Evolutionary conservation across 1,140 invertebrate species (phyloP).

Genomic region (Drosophila pandora): DNA sequence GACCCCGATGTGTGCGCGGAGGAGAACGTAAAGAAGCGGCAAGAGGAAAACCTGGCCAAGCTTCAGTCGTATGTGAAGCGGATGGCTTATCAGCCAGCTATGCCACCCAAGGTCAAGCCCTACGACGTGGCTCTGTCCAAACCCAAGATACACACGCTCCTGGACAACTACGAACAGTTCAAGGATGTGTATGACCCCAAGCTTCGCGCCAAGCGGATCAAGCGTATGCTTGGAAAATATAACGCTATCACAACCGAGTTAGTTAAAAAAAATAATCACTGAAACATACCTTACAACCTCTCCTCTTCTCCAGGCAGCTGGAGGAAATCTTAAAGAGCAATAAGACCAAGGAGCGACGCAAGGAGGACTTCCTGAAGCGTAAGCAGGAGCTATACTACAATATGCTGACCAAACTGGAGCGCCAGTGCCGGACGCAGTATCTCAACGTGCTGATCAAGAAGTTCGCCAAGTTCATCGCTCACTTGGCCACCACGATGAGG

Average conservation of each 20-base stretch:
- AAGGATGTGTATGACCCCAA: slow-evolving; percentile 62
- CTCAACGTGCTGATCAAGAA: slow-evolving; percentile 78
- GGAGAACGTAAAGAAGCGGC: slow-evolving; percentile 46
- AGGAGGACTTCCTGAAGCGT: slow-evolving; percentile 71
- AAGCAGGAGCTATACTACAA: slow-evolving; percentile 79
- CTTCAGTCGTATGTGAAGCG: slow-evolving; percentile 65
- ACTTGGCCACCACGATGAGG: slow-evolving; percentile 76
- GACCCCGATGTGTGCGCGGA: slow-evolving; percentile 60
- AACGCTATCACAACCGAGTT: slow-evolving; percentile 75
- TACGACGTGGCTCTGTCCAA: slow-evolving; percentile 55
- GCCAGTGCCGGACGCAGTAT: slow-evolving; percentile 75
- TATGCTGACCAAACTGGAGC: slow-evolving; percentile 74
- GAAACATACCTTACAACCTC: background rate
- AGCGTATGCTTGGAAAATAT: slow-evolving; percentile 59
- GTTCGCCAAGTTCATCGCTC: slow-evolving; percentile 75
- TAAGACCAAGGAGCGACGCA: slow-evolving; percentile 66
- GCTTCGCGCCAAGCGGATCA: slow-evolving; percentile 65
- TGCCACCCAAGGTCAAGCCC: slow-evolving; percentile 58
- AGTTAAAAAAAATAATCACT: slow-evolving; percentile 17
- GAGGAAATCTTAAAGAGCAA: slow-evolving; percentile 69
- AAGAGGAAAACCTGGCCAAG: slow-evolving; percentile 59
- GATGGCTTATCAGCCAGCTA: slow-evolving; percentile 72
- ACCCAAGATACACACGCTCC: slow-evolving; percentile 43
- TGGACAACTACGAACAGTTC: slow-evolving; percentile 61
- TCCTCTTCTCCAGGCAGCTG: slow-evolving; percentile 49